Percentiles rank a stretch among this genome's conserved stretches.
These are phyloP conservation scores for Ennomos quercinarius DNA, from an alignment of 2,888 invertebrate species.

Conservation along the genomic window DNA sequence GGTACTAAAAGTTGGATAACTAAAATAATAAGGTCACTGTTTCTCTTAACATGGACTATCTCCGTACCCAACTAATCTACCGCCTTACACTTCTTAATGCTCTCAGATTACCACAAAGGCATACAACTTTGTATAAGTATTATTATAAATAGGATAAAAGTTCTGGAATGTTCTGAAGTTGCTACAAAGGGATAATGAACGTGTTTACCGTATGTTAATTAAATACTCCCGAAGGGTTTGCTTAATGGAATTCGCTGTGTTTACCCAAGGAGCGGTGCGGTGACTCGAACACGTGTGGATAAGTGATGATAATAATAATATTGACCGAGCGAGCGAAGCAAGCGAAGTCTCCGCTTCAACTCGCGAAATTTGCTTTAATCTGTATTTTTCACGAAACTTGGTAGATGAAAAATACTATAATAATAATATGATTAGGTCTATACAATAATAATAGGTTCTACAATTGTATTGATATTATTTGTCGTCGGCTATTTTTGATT, in stretches of 20 bases:
- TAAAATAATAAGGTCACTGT: too few relatives aligned
- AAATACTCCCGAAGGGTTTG: slow-evolving; percentile 68
- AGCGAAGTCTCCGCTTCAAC: too few relatives aligned
- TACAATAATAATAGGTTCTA: too few relatives aligned
- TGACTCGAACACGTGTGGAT: slow-evolving; percentile 31
- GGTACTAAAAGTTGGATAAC: too few relatives aligned
- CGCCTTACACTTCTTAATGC: slow-evolving; percentile 14
- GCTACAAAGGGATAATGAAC: slow-evolving; percentile 65
- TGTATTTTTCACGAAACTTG: too few relatives aligned
- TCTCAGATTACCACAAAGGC: slow-evolving; percentile 18
- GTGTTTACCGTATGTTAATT: slow-evolving; percentile 75
- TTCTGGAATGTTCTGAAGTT: slow-evolving; percentile 52
- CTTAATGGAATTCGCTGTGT: slow-evolving; percentile 67
- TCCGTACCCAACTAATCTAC: slow-evolving; percentile 2
- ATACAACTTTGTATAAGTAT: slow-evolving; percentile 29
- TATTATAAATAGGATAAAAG: slow-evolving; percentile 48
- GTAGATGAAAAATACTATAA: too few relatives aligned
- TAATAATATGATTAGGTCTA: too few relatives aligned
- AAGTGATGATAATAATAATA: not conserved
- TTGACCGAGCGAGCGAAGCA: too few relatives aligned
- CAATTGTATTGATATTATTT: too few relatives aligned
- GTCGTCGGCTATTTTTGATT: too few relatives aligned
- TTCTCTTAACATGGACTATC: too few relatives aligned
- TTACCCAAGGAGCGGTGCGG: slow-evolving; percentile 52
- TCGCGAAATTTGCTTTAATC: too few relatives aligned